These are phyloP conservation scores for Tonatia bakeri DNA, from an alignment of 2,113 vertebrate genomes.

Conservation along the genomic window DNA sequence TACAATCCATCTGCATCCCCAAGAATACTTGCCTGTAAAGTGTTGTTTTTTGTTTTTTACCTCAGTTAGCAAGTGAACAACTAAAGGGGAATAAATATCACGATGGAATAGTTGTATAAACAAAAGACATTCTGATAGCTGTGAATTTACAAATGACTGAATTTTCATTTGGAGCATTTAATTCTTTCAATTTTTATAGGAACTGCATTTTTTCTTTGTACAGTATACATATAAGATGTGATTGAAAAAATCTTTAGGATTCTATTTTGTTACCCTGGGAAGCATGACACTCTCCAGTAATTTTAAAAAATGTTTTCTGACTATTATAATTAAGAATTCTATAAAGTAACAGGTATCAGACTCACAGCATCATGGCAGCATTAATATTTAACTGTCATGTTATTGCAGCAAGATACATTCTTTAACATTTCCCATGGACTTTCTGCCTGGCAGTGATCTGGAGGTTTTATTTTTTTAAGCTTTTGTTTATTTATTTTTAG, in stretches of 20 bases:
- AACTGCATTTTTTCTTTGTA: background rate
- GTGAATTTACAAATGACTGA: background rate
- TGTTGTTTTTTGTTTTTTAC: background rate
- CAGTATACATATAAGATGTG: background rate
- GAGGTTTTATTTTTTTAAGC: slow-evolving; percentile 20
- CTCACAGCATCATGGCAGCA: background rate
- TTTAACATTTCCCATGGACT: slow-evolving; percentile 75
- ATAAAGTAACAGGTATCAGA: background rate
- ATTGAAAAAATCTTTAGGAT: background rate
- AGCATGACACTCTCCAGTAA: background rate
- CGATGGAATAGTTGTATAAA: background rate
- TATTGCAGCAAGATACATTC: background rate
- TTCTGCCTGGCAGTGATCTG: slow-evolving; percentile 75
- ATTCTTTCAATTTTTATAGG: background rate
- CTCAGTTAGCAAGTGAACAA: background rate
- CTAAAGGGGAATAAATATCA: background rate
- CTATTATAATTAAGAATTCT: slow-evolving; percentile 19
- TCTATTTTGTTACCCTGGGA: background rate
- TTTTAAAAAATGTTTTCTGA: background rate
- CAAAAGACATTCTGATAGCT: background rate
- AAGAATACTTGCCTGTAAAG: background rate
- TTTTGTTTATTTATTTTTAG: background rate
- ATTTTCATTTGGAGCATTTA: background rate
- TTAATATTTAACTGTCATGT: background rate
- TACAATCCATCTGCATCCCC: background rate